Evolutionary conservation across 2,113 vertebrate genomes (phyloP), one percentile per base, ranked within the genome.

Genomic region (Heteronetta atricapilla): DNA sequence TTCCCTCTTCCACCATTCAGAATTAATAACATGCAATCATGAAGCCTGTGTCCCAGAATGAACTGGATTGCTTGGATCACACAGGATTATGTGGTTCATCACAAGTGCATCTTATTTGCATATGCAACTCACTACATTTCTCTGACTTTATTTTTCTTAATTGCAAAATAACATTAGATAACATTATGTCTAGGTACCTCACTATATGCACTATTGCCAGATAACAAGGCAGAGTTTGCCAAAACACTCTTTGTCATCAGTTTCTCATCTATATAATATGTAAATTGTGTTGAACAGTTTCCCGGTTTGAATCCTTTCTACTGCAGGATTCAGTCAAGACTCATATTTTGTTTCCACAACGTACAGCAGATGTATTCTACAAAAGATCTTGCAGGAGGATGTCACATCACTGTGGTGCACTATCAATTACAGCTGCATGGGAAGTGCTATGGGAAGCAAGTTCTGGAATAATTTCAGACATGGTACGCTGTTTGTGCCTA

Each of bases 241-340:
- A 98, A 92, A 97, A 96, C 81, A 82, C 73, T 81, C 95, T 97
- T 96, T 97, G 96, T 97, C 96, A 95, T 97, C 97, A 97, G 93
- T 87, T 97, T 97, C 97, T 95, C 91, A 97, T 98, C 96, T 97
- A 93, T 95, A 97, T 97, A 97, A 95, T 97, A 97, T 97, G 97
- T 90, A 98, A 97, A 97, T 97, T 50, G 31, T 42, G 29, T 52
- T 38, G 63, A 97, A 96, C 67, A 36, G 34, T 93, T 96, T 98
- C 96, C 90, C 95, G 89, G 91, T 97, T 97, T 97, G 95, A 97
- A 86, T 96, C 84, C 77, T 96, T 95, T 94, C 95, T 42, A 69
- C 62, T 13, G 11, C 82, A 87, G 95, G 96, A 97, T 94, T 95
- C 91, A 97, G 95, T 96, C 86, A 93, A 97, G 97, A 93, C 84